Base-by-base conservation (phyloP, 2,888 invertebrate species). In the Heterodera filipjevi region DNA sequence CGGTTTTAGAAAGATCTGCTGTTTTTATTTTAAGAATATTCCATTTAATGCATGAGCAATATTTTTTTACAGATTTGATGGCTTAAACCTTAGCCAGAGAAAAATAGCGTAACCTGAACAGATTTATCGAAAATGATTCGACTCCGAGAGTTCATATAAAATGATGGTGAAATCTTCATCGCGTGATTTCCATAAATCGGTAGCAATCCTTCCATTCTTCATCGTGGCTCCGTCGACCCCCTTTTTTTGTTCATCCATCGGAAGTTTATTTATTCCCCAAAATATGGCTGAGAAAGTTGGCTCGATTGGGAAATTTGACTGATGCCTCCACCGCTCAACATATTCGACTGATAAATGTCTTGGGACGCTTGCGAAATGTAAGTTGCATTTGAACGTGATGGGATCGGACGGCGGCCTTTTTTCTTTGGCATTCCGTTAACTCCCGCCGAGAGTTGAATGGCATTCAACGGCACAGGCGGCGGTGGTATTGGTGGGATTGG, bases 401-500 rank as follows among this genome's bases (percentile, higher is more conserved):
- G 35, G 0, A 68, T 33, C 35, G 68, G 68, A 66, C 68, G 66
- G 33, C 66, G 68, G 16, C 66, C 32, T 22, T 75, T 75, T 33
- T 75, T 75, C 30, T 59, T 75, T 33, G 44, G 44, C 30, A 44
- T 59, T 22, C 66, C 46, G 44, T 75, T 75, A 27, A 75, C 35
- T 64, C 75, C 64, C 27, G 75, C 64, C 27, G 75, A 30, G 32
- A 75, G 32, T 44, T 75, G 75, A 32, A 75, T 75, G 46, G 75
- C 53, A 30, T 75, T 75, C 33, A 75, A 64, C 30, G 75, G 75
- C 27, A 75, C 46, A 3, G 75, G 75, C 19, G 64, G 64, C 30
- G 75, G 75, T 14, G 75, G 75, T 33, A 75, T 75, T 64, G 75
- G 75, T 22, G 75, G 75, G 32, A 75, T 79, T 32, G 77, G 79